A percentile compares a stretch with the other conserved stretches of the same genome.
Evolutionary conservation across 1,140 invertebrate species (phyloP).

Genomic region (Trachymyrmex septentrionalis): DNA sequence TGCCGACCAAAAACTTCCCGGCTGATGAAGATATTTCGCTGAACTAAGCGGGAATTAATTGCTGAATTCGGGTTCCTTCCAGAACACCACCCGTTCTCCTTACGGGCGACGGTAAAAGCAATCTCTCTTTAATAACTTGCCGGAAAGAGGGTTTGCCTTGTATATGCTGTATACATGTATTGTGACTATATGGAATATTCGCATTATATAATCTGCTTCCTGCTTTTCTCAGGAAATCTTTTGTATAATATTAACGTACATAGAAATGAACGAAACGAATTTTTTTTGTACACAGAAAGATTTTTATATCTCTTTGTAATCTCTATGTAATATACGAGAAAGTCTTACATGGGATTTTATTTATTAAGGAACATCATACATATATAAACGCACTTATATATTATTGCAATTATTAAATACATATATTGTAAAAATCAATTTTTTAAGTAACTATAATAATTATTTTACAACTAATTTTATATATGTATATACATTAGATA

Average conservation of each 20-base stretch:
- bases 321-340: too few relatives aligned
- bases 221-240: slow-evolving; percentile 40
- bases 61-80: slow-evolving; percentile 60
- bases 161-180: slow-evolving; percentile 44
- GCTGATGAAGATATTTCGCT: slow-evolving; percentile 63
- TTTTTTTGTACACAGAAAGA: not conserved
- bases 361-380: not conserved
- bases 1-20: slow-evolving; percentile 53
- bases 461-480: not conserved
- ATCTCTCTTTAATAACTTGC: slow-evolving; percentile 64
- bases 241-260: slow-evolving; percentile 37
- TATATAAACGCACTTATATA: not conserved
- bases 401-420: not conserved
- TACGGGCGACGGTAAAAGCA: slow-evolving; percentile 53
- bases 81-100: slow-evolving; percentile 47
- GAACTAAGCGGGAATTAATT: slow-evolving; percentile 65
- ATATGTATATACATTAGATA: not conserved
- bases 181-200: slow-evolving; percentile 45
- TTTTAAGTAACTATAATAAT: not conserved
- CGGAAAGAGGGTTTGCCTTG: slow-evolving; percentile 55
- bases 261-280: slow-evolving; percentile 30
- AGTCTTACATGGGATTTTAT: not conserved
- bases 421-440: not conserved
- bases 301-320: not conserved
- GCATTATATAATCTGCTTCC: slow-evolving; percentile 33